phyloP scores from a whole-genome alignment of 2,888 invertebrate genomes.

The Tachina fera region DNA sequence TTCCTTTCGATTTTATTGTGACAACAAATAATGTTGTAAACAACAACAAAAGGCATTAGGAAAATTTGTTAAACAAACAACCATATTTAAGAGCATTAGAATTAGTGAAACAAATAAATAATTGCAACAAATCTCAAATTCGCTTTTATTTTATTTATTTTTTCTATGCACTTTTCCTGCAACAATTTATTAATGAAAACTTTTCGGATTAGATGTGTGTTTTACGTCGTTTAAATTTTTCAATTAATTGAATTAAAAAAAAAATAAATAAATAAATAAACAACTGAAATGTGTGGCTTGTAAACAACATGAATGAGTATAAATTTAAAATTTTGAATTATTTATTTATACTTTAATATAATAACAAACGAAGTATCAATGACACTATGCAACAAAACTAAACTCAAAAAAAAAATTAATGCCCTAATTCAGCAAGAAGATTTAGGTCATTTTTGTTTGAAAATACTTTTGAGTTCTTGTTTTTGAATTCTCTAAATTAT shows the following conservation, averaged over 20 bases:
- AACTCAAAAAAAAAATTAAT: too few species aligned
- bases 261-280: conserved; percentile 26
- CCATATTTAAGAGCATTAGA: conserved; percentile 32
- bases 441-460: too few species aligned
- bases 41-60: conserved; percentile 6
- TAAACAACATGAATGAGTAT: neutral
- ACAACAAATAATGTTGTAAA: conserved; percentile 46
- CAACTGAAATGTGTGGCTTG: conserved; percentile 1
- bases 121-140: conserved; percentile 47
- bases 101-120: conserved; percentile 34
- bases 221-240: conserved; percentile 36
- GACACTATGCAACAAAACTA: too few species aligned
- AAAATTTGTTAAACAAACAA: conserved; percentile 13
- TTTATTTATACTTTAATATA: too few species aligned
- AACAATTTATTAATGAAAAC: conserved; percentile 35
- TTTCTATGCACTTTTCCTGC: neutral
- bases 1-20: conserved; percentile 43
- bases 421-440: too few species aligned
- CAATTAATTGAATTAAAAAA: conserved; percentile 31
- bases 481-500: too few species aligned
- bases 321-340: too few species aligned
- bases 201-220: conserved; percentile 42
- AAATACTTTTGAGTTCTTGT: too few species aligned
- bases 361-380: too few species aligned
- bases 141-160: conserved; percentile 19